Base-by-base conservation (phyloP, 2,888 invertebrate genomes). In the Petrolisthes cinctipes region DNA sequence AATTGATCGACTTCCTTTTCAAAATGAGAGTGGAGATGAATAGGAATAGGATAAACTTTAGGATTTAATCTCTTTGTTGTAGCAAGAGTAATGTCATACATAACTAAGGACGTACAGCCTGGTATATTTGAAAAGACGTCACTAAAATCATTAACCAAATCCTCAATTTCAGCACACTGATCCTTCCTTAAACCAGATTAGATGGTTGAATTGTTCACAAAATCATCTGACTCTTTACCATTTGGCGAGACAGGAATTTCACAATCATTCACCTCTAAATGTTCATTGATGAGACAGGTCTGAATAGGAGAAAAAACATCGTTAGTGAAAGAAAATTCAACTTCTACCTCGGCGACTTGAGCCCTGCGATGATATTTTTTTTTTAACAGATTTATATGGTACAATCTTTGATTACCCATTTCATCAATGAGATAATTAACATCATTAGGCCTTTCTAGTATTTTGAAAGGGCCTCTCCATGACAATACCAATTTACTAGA, bases 361-460 rank as follows among this genome's bases (percentile, higher is more conserved):
- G 78, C 83, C 3, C 80, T 4, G 4, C 73, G 78, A 53, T 71
- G 51, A 20, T 82, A 78, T 68, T 9, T 82, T 57, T 86, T 86
- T 14, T 80, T n/a, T 5, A 86, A 4, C n/a, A 75, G 57, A 11
- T 82, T 75, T 7, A 17, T 23, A 20, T 82, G 81, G 76, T 82
- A 81, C 0, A 57, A 17, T 4, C 51, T 81, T 23, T 5, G 37
- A n/a, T n/a, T 20, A 14, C 86, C 17, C 5, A 20, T 11, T 5
- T 82, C 82, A 54, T 86, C 76, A 20, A 82, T 23, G 7, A 81
- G 20, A 17, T 86, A 86, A 17, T 86, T 23, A 5, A 81, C 73
- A 17, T 73, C 54, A 23, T 68, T 81, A 4, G 54, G 6, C 17
- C 57, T 80, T n/a, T 81, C 71, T 17, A 86, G 7, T 4, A 85